Evolutionary conservation across 2,888 invertebrate genomes (phyloP).

Genomic region (Tineola bisselliella): DNA sequence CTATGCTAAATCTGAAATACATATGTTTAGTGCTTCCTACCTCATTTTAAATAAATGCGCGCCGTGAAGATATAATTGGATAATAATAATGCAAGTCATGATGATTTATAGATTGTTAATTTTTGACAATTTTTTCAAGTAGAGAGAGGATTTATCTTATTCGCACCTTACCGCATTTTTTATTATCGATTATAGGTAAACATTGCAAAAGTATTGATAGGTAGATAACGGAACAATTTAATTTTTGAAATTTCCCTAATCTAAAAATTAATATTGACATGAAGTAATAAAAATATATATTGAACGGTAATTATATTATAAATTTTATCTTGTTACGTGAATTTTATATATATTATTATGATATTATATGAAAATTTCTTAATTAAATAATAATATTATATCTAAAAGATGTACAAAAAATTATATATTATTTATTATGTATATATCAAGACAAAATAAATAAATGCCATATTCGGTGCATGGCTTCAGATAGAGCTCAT

Average conservation of each 20-base stretch:
- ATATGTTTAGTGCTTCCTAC: too few relatives aligned
- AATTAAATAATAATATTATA: not conserved
- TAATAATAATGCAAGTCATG: too few relatives aligned
- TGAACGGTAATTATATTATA: not conserved
- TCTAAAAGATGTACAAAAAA: too few relatives aligned
- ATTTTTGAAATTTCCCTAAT: not conserved
- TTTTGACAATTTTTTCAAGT: too few relatives aligned
- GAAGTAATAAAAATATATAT: not conserved
- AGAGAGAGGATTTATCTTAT: not conserved
- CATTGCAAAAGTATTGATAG: not conserved
- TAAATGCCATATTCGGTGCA: too few relatives aligned
- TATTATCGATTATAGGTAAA: not conserved
- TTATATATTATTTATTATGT: too few relatives aligned
- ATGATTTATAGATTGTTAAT: too few relatives aligned
- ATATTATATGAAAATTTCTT: not conserved
- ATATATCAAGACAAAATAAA: too few relatives aligned
- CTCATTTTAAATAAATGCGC: too few relatives aligned
- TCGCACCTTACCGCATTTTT: not conserved
- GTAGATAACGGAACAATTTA: not conserved
- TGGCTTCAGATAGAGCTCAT: too few relatives aligned
- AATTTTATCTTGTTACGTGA: not conserved
- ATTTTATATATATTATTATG: not conserved
- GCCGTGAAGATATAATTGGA: too few relatives aligned
- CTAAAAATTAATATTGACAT: not conserved
- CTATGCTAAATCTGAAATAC: too few relatives aligned